Conservation (phyloP, 64 coral and sea anemone genomes). For the Actinia tenebrosa region DNA sequence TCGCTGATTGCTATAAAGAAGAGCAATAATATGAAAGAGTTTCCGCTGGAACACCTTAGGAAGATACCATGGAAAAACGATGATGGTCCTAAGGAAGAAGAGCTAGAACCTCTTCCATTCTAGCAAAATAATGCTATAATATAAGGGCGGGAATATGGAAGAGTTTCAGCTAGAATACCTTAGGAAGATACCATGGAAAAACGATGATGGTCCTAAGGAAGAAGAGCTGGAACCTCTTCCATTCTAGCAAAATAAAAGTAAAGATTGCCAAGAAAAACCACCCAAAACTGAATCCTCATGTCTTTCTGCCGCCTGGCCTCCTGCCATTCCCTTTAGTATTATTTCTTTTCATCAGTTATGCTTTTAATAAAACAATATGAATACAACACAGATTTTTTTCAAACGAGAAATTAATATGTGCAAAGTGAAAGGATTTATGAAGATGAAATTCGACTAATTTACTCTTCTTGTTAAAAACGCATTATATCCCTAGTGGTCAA, state of each 20-base stretch:
- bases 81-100: background rate
- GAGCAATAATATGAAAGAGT: conserved; percentile 32
- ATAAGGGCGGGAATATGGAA: conserved; percentile 30
- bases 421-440: too few species aligned
- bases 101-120: background rate
- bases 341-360: too few species aligned
- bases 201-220: background rate
- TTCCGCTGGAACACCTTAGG: conserved; percentile 42
- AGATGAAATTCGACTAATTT: too few species aligned
- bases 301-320: too few species aligned
- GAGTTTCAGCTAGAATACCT: conserved; percentile 49
- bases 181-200: conserved; percentile 32
- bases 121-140: conserved; percentile 24
- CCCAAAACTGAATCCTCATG: too few species aligned
- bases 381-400: too few species aligned
- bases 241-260: background rate
- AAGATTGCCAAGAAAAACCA: too few species aligned
- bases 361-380: too few species aligned
- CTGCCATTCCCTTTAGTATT: too few species aligned
- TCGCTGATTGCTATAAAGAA: conserved; percentile 71
- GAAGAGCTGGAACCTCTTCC: background rate
- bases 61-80: conserved; percentile 27
- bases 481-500: background rate
- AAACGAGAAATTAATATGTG: too few species aligned
- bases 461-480: too few species aligned